phyloP scores from a whole-genome alignment of 2,113 vertebrate genomes.

The Rhea americana region DNA sequence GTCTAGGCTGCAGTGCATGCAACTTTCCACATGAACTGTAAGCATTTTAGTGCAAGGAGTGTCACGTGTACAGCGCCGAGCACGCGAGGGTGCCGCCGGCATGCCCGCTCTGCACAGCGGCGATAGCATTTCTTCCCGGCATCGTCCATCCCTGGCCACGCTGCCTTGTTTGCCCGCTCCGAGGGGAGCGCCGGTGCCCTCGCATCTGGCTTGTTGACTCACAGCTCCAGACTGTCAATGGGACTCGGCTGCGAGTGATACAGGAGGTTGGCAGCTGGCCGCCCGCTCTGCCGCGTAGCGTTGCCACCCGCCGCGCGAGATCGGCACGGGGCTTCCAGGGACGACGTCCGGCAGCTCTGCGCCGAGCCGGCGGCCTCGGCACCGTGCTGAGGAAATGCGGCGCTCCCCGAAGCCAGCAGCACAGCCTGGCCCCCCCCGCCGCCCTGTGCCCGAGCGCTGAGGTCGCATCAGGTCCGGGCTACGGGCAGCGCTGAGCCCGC shows the following conservation, averaged over 20 bases:
- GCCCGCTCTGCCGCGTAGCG: not conserved
- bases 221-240: rapidly evolving
- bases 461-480: not conserved
- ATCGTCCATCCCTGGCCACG: not conserved
- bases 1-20: not conserved
- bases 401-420: not conserved
- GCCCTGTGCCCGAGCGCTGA: not conserved
- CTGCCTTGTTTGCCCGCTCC: not conserved
- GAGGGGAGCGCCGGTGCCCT: not conserved
- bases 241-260: rapidly evolving
- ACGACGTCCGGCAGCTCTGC: not conserved
- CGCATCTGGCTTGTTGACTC: not conserved
- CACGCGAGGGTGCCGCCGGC: not conserved
- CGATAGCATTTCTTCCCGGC: not conserved
- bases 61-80: rapidly evolving
- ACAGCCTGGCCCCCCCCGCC: no score
- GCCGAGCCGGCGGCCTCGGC: not conserved
- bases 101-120: not conserved
- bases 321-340: not conserved
- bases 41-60: rapidly evolving
- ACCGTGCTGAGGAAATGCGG: not conserved
- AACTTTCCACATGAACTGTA: not conserved
- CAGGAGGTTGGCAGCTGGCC: not conserved
- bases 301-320: not conserved
- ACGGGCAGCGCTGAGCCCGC: not conserved